These are phyloP conservation scores for Dolomedes plantarius DNA, from an alignment of 2,888 invertebrate species.

Conservation along the genomic window DNA sequence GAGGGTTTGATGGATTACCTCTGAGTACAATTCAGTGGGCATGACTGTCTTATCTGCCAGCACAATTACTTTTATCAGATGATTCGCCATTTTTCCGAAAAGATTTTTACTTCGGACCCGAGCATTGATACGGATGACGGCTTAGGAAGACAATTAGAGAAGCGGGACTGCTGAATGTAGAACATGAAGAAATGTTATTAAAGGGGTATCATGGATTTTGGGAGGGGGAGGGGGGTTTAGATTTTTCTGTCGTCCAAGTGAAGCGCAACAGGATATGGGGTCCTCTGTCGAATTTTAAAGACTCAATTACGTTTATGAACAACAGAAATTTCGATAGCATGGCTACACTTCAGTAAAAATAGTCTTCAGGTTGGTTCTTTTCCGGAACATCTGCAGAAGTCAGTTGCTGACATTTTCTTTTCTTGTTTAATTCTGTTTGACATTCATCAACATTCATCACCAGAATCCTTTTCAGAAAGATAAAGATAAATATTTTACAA, in stretches of 20 bases:
- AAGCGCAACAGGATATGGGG: not conserved
- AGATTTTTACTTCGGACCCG: not conserved
- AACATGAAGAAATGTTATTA: conserved; percentile 2
- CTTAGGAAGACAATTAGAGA: not conserved
- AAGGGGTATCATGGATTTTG: not conserved
- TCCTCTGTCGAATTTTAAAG: not conserved
- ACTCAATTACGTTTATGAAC: not conserved
- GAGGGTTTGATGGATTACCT: not conserved
- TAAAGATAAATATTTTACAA: too few species aligned
- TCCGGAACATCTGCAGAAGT: too few species aligned
- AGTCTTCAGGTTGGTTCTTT: too few species aligned
- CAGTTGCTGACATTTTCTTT: too few species aligned
- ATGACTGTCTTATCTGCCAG: not conserved
- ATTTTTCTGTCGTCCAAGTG: not conserved
- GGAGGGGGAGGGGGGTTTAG: not conserved
- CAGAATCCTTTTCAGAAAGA: too few species aligned
- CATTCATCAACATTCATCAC: too few species aligned
- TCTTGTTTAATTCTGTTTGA: too few species aligned
- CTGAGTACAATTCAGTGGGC: not conserved
- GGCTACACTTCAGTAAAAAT: too few species aligned
- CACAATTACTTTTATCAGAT: conserved; percentile 6
- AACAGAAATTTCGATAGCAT: too few species aligned
- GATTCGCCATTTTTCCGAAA: not conserved
- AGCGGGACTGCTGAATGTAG: not conserved
- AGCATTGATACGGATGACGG: not conserved